Evolutionary conservation across 1,140 invertebrate genomes (phyloP).

Genomic region (Meloidogyne exigua): DNA sequence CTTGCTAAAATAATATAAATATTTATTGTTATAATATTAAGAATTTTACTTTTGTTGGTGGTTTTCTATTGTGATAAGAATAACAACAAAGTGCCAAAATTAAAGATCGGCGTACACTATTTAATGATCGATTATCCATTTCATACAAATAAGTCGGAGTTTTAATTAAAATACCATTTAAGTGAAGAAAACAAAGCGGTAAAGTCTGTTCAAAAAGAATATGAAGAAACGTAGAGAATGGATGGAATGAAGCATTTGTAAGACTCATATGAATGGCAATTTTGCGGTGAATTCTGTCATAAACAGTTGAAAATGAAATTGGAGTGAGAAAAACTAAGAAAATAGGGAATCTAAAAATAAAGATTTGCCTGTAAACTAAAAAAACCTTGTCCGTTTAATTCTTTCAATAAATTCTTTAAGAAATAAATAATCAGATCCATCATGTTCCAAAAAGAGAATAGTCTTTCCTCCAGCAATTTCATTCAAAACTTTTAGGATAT

Average conservation of each 20-base stretch:
- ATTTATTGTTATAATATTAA: not conserved
- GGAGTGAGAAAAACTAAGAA: conserved; percentile 6
- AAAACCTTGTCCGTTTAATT: not conserved
- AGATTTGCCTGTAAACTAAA: not conserved
- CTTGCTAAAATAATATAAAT: not conserved
- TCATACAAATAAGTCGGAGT: not conserved
- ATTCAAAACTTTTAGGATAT: not conserved
- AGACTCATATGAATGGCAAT: not conserved
- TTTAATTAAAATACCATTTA: not conserved
- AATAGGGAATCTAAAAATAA: not conserved
- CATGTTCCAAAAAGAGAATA: not conserved
- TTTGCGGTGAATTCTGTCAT: conserved; percentile 1
- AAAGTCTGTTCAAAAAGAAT: conserved; percentile 8
- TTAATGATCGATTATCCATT: not conserved
- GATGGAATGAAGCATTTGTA: not conserved
- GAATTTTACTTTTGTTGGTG: not conserved
- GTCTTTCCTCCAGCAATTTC: not conserved
- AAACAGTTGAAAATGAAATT: conserved; percentile 22
- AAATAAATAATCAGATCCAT: conserved; percentile 13
- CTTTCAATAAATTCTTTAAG: not conserved
- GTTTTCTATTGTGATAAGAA: not conserved
- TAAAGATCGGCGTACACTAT: not conserved
- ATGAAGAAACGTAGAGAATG: not conserved
- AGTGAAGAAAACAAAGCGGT: conserved; percentile 7
- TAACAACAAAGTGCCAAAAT: conserved; percentile 13